These are phyloP conservation scores for Microhierax caerulescens DNA, from an alignment of 2,797 vertebrate species.

Conservation along the genomic window DNA sequence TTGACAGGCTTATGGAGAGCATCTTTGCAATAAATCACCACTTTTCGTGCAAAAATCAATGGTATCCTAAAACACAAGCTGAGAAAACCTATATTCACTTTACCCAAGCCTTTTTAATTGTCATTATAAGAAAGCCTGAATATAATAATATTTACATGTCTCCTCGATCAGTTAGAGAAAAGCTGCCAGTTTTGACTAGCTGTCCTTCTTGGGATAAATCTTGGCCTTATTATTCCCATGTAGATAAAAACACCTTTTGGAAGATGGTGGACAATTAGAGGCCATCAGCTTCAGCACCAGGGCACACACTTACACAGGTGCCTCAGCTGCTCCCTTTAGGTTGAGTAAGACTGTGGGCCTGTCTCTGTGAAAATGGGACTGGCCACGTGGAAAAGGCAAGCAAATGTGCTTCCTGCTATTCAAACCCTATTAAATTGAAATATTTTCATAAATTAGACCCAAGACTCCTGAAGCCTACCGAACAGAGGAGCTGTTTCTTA, in stretches of 20 bases:
- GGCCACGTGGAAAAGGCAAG: not conserved
- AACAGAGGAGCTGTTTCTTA: not conserved
- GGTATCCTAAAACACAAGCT: not conserved
- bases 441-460: not conserved
- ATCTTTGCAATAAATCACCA: constrained; percentile 4
- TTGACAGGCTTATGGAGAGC: constrained; percentile 10
- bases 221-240: not conserved
- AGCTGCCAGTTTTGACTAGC: not conserved
- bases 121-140: not conserved
- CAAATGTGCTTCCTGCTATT: not conserved
- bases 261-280: not conserved
- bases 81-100: constrained; percentile 1
- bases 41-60: constrained; percentile 31
- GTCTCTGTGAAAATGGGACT: not conserved
- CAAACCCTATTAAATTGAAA: not conserved
- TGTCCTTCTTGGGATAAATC: not conserved
- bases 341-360: not conserved
- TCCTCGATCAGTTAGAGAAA: constrained; percentile 2
- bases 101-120: not conserved
- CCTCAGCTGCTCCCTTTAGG: not conserved
- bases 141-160: not conserved
- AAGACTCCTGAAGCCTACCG: not conserved
- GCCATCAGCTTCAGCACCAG: fast-evolving
- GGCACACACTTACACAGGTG: not conserved
- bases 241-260: not conserved